Evolutionary conservation across 2,797 vertebrate genomes (phyloP).

Genomic region (Rhabdophis nuchalis): DNA sequence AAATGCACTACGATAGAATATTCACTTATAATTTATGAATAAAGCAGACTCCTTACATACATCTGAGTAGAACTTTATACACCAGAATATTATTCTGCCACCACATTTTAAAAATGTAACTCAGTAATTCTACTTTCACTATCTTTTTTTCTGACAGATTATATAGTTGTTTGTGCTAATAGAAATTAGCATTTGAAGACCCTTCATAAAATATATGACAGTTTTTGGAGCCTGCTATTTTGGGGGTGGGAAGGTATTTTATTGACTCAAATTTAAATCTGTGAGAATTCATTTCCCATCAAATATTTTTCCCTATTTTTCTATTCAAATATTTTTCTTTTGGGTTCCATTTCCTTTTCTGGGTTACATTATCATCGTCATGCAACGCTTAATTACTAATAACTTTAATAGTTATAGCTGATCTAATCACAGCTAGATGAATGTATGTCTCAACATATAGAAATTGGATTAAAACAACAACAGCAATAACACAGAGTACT

Average conservation of each 20-base stretch:
- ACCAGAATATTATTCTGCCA: neutral
- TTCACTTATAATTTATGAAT: neutral
- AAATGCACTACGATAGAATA: neutral
- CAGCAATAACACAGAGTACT: neutral
- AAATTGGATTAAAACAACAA: neutral
- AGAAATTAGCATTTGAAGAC: neutral
- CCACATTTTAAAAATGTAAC: neutral
- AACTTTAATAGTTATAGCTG: neutral
- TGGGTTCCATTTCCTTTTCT: neutral
- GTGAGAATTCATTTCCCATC: neutral
- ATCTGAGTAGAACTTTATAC: neutral
- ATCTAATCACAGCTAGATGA: neutral
- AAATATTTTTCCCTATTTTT: neutral
- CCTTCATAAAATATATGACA: neutral
- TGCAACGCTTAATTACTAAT: neutral
- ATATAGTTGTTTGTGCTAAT: neutral
- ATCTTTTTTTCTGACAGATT: neutral
- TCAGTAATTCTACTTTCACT: neutral
- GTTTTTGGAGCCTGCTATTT: neutral
- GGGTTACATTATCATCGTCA: neutral
- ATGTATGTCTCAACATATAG: neutral
- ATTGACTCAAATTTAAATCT: neutral
- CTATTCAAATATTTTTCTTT: neutral
- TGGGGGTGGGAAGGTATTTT: neutral
- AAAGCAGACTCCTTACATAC: neutral